Evolutionary conservation across 2,888 invertebrate species (phyloP).

Genomic region (Scrobipalpa costella): DNA sequence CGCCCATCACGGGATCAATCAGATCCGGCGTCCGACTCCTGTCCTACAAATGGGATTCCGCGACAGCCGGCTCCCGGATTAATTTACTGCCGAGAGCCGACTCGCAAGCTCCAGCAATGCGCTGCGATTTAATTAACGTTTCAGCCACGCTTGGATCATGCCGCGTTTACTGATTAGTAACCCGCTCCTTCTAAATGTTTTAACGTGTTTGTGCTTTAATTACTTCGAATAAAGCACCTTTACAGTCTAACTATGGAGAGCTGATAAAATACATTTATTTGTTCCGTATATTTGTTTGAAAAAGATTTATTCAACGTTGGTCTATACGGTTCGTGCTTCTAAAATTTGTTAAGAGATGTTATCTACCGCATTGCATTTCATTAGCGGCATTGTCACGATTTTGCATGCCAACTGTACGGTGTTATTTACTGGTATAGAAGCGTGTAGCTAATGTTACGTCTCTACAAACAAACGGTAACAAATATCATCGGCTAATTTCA

Average conservation of each 20-base stretch:
- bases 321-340: background rate
- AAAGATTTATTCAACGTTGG: background rate
- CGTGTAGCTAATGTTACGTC: constrained; percentile 27
- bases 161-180: constrained; percentile 35
- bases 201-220: constrained; percentile 27
- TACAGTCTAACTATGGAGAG: background rate
- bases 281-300: background rate
- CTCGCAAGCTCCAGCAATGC: constrained; percentile 50
- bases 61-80: constrained; percentile 60
- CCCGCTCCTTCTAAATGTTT: constrained; percentile 26
- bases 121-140: constrained; percentile 61
- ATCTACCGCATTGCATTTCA: constrained; percentile 30
- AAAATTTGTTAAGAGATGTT: constrained; percentile 9
- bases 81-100: constrained; percentile 49
- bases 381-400: constrained; percentile 38
- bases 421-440: constrained; percentile 32
- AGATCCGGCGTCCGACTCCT: constrained; percentile 44
- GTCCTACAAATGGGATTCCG: constrained; percentile 63
- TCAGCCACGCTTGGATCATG: constrained; percentile 45
- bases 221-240: constrained; percentile 9
- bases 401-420: constrained; percentile 35
- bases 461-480: constrained; percentile 25
- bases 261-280: background rate
- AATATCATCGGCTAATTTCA: constrained; percentile 25
- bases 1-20: constrained; percentile 56